phyloP scores from a whole-genome alignment of 1,140 invertebrate genomes.

The Lethrus apterus region DNA sequence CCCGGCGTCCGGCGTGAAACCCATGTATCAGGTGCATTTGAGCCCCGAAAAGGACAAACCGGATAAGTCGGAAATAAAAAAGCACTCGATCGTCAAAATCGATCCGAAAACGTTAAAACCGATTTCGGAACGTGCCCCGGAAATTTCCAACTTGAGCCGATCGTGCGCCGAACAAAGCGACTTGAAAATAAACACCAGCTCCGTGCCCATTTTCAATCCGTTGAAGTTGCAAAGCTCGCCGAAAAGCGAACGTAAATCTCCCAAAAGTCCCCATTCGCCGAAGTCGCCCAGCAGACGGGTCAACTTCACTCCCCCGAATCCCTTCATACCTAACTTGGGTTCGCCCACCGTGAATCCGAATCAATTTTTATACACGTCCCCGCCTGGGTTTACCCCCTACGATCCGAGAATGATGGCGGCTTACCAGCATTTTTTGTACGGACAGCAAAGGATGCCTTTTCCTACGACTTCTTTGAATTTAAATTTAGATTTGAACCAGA shows the following conservation, averaged over 20 bases:
- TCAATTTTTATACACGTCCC: conserved; percentile 43
- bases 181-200: conserved; percentile 36
- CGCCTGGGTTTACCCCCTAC: conserved; percentile 40
- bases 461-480: conserved; percentile 16
- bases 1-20: conserved; percentile 53
- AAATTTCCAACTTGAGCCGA: conserved; percentile 40
- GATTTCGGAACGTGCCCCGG: conserved; percentile 45
- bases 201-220: conserved; percentile 38
- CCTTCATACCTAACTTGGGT: conserved; percentile 45
- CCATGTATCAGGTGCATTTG: conserved; percentile 47
- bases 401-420: conserved; percentile 38
- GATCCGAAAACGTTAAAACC: conserved; percentile 55
- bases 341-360: conserved; percentile 48
- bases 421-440: conserved; percentile 31
- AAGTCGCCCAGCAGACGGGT: conserved; percentile 22
- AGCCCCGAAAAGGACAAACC: conserved; percentile 34
- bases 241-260: conserved; percentile 32
- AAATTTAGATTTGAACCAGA: conserved; percentile 23
- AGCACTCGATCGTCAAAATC: conserved; percentile 50
- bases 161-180: conserved; percentile 28
- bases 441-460: conserved; percentile 31
- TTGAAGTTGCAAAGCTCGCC: conserved; percentile 36
- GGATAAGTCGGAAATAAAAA: conserved; percentile 27
- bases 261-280: conserved; percentile 36
- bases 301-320: conserved; percentile 43